Conservation (phyloP, 2,797 vertebrate genomes). For the Erethizon dorsatum region DNA sequence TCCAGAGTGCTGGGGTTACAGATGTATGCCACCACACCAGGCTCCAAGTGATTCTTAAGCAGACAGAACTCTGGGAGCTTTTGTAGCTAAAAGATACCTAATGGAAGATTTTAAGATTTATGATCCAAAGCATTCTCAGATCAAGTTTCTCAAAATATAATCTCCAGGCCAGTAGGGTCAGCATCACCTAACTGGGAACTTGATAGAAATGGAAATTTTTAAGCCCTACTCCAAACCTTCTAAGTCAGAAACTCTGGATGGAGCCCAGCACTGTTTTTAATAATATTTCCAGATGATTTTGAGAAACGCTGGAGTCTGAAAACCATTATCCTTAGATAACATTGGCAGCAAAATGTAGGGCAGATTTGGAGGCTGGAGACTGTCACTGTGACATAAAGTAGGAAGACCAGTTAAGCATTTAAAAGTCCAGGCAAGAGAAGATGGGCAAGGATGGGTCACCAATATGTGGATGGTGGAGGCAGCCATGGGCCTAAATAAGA, state of each 20-base stretch:
- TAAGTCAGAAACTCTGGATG: neutral
- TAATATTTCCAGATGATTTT: neutral
- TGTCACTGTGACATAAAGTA: neutral
- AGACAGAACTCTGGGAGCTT: constrained; percentile 4
- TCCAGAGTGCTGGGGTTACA: neutral
- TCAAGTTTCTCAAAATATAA: constrained; percentile 21
- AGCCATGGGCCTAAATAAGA: neutral
- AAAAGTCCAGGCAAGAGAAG: neutral
- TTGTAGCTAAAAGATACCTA: neutral
- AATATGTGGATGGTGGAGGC: neutral
- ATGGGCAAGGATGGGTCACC: neutral
- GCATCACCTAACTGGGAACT: neutral
- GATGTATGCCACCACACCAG: neutral
- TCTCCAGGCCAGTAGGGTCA: neutral
- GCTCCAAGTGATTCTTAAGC: constrained; percentile 1
- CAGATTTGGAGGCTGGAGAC: neutral
- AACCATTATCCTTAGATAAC: neutral
- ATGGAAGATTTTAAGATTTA: constrained; percentile 19
- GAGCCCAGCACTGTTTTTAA: neutral
- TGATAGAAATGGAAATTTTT: constrained; percentile 12
- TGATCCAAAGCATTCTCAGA: neutral
- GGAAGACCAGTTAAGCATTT: neutral
- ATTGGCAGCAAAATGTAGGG: constrained; percentile 9
- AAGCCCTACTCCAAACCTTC: neutral
- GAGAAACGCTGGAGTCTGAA: neutral